phyloP scores from a whole-genome alignment of 1,140 invertebrate species.

The Zaprionus vittiger region DNA sequence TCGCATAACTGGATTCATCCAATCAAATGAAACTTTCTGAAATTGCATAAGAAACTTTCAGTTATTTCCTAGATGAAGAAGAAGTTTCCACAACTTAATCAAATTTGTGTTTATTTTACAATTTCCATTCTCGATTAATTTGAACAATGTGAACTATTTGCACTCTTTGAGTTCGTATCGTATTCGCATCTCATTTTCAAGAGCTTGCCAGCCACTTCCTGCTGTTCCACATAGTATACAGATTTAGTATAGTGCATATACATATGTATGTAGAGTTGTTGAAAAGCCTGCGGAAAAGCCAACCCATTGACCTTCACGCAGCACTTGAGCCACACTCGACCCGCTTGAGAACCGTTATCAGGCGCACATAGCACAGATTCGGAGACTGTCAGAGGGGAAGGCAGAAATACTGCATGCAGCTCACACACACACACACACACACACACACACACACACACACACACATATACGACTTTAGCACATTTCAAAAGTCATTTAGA shows the following conservation, averaged over 20 bases:
- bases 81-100: not conserved
- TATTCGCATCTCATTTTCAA: slow-evolving; percentile 4
- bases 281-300: slow-evolving; percentile 23
- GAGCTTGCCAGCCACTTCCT: slow-evolving; percentile 22
- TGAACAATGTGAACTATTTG: not conserved
- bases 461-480: slow-evolving; percentile 25
- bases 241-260: not conserved
- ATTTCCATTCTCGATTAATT: not conserved
- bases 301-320: slow-evolving; percentile 42
- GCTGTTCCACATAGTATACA: slow-evolving; percentile 5
- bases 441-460: slow-evolving; percentile 29
- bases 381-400: slow-evolving; percentile 35
- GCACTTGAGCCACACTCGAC: slow-evolving; percentile 18
- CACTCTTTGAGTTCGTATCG: not conserved
- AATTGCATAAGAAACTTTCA: not conserved
- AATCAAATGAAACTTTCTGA: not conserved
- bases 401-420: slow-evolving; percentile 40
- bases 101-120: slow-evolving; percentile 6
- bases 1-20: not conserved
- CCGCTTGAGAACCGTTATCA: slow-evolving; percentile 39
- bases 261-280: not conserved
- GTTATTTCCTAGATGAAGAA: not conserved
- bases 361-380: slow-evolving; percentile 24
- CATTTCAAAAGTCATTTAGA: slow-evolving; percentile 58
- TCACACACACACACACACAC: slow-evolving; percentile 33